phyloP scores from a whole-genome alignment of 2,888 invertebrate genomes.

The Cerastis rubricosa region DNA sequence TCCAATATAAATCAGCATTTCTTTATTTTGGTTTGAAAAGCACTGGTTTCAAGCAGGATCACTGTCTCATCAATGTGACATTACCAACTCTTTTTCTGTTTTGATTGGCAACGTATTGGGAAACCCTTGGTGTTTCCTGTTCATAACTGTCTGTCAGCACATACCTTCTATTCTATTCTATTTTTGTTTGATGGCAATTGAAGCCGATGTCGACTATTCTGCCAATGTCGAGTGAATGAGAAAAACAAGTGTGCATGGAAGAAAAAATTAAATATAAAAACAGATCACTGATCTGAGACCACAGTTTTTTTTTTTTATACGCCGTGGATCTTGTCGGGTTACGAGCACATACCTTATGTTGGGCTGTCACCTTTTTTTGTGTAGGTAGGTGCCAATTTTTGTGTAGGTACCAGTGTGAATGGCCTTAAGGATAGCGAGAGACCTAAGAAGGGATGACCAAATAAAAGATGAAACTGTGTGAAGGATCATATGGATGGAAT shows the following conservation, averaged over 20 bases:
- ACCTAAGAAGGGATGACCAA: background rate
- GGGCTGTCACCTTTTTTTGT: background rate
- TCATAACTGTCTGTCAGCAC: no score
- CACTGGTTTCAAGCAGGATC: background rate
- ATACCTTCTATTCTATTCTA: no score
- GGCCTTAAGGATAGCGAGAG: background rate
- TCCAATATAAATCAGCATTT: background rate
- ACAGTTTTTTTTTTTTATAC: no score
- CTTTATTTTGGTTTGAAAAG: background rate
- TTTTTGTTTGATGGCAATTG: no score
- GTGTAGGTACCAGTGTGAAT: background rate
- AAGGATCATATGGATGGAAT: no score
- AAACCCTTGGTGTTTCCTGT: background rate
- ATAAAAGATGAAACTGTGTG: no score
- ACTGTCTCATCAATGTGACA: background rate
- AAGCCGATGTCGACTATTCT: no score
- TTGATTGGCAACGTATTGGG: background rate
- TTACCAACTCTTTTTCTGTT: background rate
- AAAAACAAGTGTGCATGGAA: no score
- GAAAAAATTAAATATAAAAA: no score
- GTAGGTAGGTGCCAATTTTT: background rate
- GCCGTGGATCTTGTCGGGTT: no score
- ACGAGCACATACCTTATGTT: background rate
- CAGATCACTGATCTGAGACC: no score
- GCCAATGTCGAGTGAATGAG: no score